phyloP scores from a whole-genome alignment of 2,797 vertebrate species.

The Ctenopoma multispine region DNA sequence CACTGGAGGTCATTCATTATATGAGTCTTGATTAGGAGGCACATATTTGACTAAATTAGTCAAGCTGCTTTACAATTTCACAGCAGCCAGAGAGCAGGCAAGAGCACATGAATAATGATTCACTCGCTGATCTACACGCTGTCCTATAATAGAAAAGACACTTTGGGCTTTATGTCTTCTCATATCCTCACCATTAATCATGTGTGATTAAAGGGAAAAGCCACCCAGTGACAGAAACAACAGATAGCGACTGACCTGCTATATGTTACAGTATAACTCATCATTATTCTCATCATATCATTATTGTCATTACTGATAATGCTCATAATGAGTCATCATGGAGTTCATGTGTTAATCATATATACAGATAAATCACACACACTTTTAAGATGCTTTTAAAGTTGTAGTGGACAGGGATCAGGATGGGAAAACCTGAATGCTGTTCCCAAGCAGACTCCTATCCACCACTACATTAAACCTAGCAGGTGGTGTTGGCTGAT shows the following conservation, averaged over 20 bases:
- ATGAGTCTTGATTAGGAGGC: conserved; percentile 39
- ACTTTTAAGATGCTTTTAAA: too few relatives aligned
- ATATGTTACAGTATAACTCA: not conserved
- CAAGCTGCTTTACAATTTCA: conserved; percentile 45
- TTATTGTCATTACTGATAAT: not conserved
- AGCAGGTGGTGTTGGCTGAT: too few relatives aligned
- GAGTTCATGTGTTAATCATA: not conserved
- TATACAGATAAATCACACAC: too few relatives aligned
- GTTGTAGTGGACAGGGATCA: too few relatives aligned
- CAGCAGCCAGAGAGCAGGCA: conserved; percentile 13
- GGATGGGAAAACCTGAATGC: too few relatives aligned
- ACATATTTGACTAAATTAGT: conserved; percentile 53
- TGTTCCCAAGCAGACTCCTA: too few relatives aligned
- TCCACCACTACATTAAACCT: too few relatives aligned
- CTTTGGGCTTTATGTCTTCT: conserved; percentile 3
- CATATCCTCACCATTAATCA: conserved; percentile 35
- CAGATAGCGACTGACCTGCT: not conserved
- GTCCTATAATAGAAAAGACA: conserved; percentile 26
- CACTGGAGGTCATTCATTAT: conserved; percentile 41
- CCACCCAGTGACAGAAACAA: not conserved
- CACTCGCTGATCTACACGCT: conserved; percentile 14
- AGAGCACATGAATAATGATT: conserved; percentile 44
- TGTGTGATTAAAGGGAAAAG: conserved; percentile 26
- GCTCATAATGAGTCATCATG: not conserved
- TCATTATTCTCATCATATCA: not conserved